phyloP scores from a whole-genome alignment of 2,113 vertebrate genomes.

The Cyanoramphus novaezelandiae region DNA sequence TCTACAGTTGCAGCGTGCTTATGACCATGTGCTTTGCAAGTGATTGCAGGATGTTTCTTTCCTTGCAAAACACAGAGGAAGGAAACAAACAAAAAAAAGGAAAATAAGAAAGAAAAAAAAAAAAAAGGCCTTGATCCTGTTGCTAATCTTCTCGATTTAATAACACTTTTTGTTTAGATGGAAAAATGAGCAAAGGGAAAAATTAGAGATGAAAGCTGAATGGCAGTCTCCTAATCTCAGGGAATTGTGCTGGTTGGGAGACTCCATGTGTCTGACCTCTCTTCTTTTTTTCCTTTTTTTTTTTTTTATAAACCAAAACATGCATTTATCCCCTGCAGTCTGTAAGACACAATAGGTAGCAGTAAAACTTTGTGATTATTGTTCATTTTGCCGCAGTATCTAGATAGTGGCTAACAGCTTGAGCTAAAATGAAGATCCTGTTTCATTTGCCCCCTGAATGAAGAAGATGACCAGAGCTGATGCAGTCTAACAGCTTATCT shows the following conservation, averaged over 20 bases:
- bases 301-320: background rate
- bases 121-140: background rate
- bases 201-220: conserved; percentile 66
- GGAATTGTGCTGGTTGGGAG: conserved; percentile 18
- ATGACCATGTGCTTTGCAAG: background rate
- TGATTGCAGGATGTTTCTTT: background rate
- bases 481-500: background rate
- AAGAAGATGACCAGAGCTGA: background rate
- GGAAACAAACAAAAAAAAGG: background rate
- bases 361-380: background rate
- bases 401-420: background rate
- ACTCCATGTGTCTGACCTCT: background rate
- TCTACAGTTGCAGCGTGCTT: background rate
- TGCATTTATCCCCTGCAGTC: background rate
- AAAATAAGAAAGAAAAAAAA: background rate
- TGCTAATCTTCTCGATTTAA: conserved; percentile 32
- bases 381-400: background rate
- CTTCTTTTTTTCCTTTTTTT: background rate
- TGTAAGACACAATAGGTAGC: background rate
- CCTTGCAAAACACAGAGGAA: background rate
- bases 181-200: conserved; percentile 65
- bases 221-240: conserved; percentile 51
- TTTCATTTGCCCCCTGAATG: background rate
- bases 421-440: background rate
- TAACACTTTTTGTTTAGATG: conserved; percentile 39